Percentiles rank a stretch among this genome's conserved stretches.
Conservation (phyloP, 2,113 vertebrate species). For the Salvator merianae region DNA sequence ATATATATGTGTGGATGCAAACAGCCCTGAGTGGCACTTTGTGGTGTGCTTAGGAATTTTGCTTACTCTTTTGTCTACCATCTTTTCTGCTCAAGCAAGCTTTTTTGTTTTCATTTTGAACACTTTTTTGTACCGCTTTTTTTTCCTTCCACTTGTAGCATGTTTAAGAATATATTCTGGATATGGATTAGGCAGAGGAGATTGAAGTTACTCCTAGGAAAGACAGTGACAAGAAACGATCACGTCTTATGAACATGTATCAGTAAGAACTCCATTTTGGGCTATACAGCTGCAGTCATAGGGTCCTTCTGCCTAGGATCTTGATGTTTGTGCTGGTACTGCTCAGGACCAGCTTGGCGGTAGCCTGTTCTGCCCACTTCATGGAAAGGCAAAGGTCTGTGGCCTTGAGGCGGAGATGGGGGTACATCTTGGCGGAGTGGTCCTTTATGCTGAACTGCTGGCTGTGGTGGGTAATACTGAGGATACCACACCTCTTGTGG, state of each 20-base stretch:
- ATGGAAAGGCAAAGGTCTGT: constrained; percentile 80
- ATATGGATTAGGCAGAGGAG: constrained; percentile 54
- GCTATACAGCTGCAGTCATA: constrained; percentile 90
- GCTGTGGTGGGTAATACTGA: constrained; percentile 80
- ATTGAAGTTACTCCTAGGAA: constrained; percentile 30
- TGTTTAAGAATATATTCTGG: constrained; percentile 45
- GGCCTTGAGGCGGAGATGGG: constrained; percentile 87
- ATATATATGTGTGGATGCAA: constrained; percentile 21
- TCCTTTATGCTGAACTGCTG: constrained; percentile 82
- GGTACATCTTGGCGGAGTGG: constrained; percentile 94
- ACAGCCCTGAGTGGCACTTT: constrained; percentile 53
- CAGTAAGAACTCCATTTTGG: background rate
- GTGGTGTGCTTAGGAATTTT: background rate
- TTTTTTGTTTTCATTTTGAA: constrained; percentile 24
- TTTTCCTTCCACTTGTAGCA: background rate
- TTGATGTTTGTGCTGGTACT: constrained; percentile 76
- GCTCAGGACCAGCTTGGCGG: constrained; percentile 78
- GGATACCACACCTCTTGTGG: constrained; percentile 79
- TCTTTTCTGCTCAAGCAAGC: background rate
- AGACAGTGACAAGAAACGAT: constrained; percentile 13
- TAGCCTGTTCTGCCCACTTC: constrained; percentile 73
- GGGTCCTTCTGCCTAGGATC: constrained; percentile 86
- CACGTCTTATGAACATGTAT: background rate
- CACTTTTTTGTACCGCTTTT: constrained; percentile 29
- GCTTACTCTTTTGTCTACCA: constrained; percentile 41